phyloP scores from a whole-genome alignment of 2,888 invertebrate genomes.

The Amaurobius ferox region DNA sequence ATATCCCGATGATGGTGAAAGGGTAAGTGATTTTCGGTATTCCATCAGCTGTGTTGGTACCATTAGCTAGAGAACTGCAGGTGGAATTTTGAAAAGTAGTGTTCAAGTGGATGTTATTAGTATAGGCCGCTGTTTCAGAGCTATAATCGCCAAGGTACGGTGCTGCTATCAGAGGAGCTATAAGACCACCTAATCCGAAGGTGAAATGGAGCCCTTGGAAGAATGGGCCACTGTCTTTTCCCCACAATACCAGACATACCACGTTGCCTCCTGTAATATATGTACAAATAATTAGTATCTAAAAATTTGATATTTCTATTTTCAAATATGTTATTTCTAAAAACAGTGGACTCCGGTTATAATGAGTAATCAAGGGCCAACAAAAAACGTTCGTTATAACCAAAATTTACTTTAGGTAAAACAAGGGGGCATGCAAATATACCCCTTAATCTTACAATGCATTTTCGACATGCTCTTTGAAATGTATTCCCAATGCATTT shows the following conservation, averaged over 20 bases:
- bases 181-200: constrained; percentile 79
- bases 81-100: too few relatives aligned
- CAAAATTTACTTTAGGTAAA: background rate
- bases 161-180: constrained; percentile 78
- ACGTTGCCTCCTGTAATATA: constrained; percentile 77
- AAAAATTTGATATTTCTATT: too few relatives aligned
- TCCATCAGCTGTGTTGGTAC: background rate
- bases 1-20: constrained; percentile 77
- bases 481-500: too few relatives aligned
- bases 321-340: background rate
- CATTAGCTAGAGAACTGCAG: too few relatives aligned
- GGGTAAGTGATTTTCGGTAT: constrained; percentile 72
- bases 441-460: too few relatives aligned
- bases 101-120: background rate
- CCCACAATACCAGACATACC: constrained; percentile 77
- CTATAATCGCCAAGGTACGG: constrained; percentile 77
- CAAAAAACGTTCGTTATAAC: too few relatives aligned
- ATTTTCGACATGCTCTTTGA: too few relatives aligned
- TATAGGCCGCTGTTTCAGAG: background rate
- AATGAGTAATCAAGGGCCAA: too few relatives aligned
- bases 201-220: constrained; percentile 79
- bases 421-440: background rate
- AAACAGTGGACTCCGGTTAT: too few relatives aligned
- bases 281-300: background rate
- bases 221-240: constrained; percentile 77